A percentile compares a stretch with the other conserved stretches of the same genome.
phyloP scores from a whole-genome alignment of 2,113 vertebrate species.

The Rallus limicola region DNA sequence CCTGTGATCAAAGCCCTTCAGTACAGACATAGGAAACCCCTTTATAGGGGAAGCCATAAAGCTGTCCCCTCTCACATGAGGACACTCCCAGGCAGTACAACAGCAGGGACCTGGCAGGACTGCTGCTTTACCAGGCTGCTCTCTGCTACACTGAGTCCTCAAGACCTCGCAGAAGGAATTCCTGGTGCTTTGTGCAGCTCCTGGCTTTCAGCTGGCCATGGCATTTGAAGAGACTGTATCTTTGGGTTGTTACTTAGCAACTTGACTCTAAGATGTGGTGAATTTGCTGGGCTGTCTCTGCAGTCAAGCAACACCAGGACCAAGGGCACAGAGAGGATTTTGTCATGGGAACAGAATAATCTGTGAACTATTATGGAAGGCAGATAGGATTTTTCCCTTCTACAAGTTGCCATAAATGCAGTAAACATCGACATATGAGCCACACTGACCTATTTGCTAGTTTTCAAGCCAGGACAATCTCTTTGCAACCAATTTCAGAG shows the following conservation, averaged over 20 bases:
- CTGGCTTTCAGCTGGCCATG: neutral
- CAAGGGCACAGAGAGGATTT: neutral
- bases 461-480: neutral
- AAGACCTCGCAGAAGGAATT: neutral
- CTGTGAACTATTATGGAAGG: neutral
- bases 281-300: neutral
- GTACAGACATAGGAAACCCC: neutral
- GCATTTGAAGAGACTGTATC: neutral
- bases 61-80: neutral
- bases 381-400: neutral
- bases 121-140: neutral
- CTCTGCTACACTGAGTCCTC: neutral
- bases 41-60: neutral
- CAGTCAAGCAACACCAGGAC: neutral
- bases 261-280: neutral
- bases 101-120: neutral
- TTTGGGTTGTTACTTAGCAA: slow-evolving; percentile 48
- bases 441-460: slow-evolving; percentile 60
- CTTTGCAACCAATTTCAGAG: neutral
- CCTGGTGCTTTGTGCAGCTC: neutral
- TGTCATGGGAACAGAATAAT: neutral
- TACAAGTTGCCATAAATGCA: slow-evolving; percentile 28
- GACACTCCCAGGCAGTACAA: neutral
- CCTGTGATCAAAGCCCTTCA: neutral
- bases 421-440: slow-evolving; percentile 57